phyloP scores from a whole-genome alignment of 2,888 invertebrate genomes.

The Tortrix viridana region DNA sequence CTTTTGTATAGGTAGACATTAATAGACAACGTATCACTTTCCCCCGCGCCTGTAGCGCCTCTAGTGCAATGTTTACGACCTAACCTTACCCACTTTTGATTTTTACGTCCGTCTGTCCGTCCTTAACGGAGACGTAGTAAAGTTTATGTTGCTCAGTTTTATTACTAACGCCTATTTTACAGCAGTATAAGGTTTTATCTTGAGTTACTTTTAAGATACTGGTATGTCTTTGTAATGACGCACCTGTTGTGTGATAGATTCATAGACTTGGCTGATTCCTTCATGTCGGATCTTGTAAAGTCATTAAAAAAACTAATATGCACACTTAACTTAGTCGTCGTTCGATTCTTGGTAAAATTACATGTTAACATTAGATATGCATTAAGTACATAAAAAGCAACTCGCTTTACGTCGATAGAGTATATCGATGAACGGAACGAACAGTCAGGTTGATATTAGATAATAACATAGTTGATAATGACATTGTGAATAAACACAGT shows the following conservation, averaged over 20 bases:
- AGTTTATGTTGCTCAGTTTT: constrained; percentile 50
- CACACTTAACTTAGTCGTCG: too few relatives aligned
- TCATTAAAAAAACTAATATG: too few relatives aligned
- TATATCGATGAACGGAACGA: too few relatives aligned
- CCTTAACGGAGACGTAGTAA: constrained; percentile 48
- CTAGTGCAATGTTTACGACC: constrained; percentile 60
- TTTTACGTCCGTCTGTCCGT: constrained; percentile 48
- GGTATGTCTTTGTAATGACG: constrained; percentile 11
- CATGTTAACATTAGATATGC: too few relatives aligned
- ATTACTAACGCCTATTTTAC: constrained; percentile 39
- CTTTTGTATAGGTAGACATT: not conserved
- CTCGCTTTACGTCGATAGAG: too few relatives aligned
- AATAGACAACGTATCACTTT: constrained; percentile 7
- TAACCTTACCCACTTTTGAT: constrained; percentile 53
- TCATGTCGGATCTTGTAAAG: too few relatives aligned
- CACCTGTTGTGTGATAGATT: constrained; percentile 1
- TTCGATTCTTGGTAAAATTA: too few relatives aligned
- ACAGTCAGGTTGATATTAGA: too few relatives aligned
- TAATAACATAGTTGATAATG: too few relatives aligned
- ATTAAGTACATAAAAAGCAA: too few relatives aligned
- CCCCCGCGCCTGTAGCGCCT: constrained; percentile 38
- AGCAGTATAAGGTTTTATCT: constrained; percentile 25
- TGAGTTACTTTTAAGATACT: constrained; percentile 14
- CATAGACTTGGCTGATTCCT: not conserved
- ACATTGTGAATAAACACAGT: too few relatives aligned